Conservation (phyloP, 2,888 invertebrate species). For the Acrocyrtus sp. region DNA sequence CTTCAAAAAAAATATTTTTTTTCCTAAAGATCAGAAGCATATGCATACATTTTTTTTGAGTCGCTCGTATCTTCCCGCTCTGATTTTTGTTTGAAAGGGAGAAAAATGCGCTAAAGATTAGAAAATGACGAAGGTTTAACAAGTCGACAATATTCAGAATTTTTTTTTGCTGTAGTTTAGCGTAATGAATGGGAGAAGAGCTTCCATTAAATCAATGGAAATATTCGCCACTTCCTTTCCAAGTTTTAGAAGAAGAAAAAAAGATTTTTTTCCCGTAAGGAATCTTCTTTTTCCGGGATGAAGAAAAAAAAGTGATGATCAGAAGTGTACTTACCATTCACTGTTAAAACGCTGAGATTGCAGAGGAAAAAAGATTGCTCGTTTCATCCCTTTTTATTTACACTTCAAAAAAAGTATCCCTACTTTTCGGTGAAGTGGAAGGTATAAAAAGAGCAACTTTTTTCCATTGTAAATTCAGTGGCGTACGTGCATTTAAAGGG, state of each 20-base stretch:
- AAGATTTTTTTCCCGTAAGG: too few relatives aligned
- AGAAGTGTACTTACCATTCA: not conserved
- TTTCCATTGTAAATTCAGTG: not conserved
- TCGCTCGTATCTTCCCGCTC: not conserved
- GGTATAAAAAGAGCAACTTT: too few relatives aligned
- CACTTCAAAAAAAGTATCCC: not conserved
- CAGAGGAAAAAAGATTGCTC: not conserved
- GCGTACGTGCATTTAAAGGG: not conserved
- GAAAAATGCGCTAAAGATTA: not conserved
- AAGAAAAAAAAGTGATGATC: not conserved
- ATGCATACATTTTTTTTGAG: constrained; percentile 8
- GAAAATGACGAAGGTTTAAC: not conserved
- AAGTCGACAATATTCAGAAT: not conserved
- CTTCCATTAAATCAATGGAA: constrained; percentile 11
- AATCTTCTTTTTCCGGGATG: too few relatives aligned
- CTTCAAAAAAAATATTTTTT: too few relatives aligned
- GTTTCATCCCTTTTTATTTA: not conserved
- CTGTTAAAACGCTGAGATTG: not conserved
- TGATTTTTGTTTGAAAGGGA: constrained; percentile 9
- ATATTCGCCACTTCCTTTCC: too few relatives aligned
- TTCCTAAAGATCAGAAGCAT: too few relatives aligned
- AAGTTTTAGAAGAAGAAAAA: too few relatives aligned
- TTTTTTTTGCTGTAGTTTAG: too few relatives aligned
- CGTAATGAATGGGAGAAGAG: not conserved
- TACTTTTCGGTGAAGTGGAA: too few relatives aligned